phyloP scores from a whole-genome alignment of 2,888 invertebrate species.

The Tinea trinotella region DNA sequence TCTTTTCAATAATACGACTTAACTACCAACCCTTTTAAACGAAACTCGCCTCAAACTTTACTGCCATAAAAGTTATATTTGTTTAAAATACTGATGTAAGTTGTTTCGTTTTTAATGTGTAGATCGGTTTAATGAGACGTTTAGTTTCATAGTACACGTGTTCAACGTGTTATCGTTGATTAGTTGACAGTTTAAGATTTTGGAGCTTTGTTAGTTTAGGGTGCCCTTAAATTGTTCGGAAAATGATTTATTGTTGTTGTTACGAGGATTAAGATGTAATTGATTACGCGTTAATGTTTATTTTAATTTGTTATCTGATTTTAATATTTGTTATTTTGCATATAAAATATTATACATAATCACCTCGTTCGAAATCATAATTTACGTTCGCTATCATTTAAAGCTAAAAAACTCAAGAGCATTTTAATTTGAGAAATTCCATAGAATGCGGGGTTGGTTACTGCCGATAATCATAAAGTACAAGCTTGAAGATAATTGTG shows the following conservation, averaged over 20 bases:
- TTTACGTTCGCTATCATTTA: no score
- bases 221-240: constrained; percentile 44
- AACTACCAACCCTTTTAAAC: background rate
- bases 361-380: no score
- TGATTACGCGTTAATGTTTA: background rate
- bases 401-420: no score
- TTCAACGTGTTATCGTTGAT: constrained; percentile 49
- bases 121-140: constrained; percentile 21
- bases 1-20: constrained; percentile 4
- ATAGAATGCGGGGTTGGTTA: no score
- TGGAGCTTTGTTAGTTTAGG: constrained; percentile 11
- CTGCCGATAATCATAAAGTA: no score
- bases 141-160: constrained; percentile 51
- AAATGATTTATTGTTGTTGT: constrained; percentile 52
- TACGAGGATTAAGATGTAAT: background rate
- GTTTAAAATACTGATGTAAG: background rate
- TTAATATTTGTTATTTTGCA: background rate
- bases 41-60: constrained; percentile 4
- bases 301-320: background rate
- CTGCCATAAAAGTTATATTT: background rate
- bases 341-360: no score
- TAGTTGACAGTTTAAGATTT: constrained; percentile 27
- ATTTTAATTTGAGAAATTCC: no score
- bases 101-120: background rate
- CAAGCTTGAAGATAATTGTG: no score